Percentiles rank a stretch among this genome's conserved stretches.
These are phyloP conservation scores for Virgularia gustaviana DNA, from an alignment of 92 coral and sea anemone species.

Conservation along the genomic window DNA sequence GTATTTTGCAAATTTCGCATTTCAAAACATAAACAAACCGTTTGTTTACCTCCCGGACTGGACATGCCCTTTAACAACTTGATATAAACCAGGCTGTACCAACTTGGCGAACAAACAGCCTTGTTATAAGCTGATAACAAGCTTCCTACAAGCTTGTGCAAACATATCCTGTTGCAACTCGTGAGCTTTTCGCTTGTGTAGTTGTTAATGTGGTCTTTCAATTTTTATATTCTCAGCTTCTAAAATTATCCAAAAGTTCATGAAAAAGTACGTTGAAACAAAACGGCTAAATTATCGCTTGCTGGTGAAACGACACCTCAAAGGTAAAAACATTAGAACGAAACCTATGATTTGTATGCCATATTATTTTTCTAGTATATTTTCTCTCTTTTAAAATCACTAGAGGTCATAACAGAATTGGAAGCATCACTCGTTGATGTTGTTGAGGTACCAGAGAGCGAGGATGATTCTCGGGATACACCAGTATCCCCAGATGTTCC, in stretches of 20 bases:
- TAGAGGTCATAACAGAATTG: neutral
- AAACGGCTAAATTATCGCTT: slow-evolving; percentile 8
- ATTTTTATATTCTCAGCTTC: slow-evolving; percentile 15
- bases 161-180: too few relatives aligned
- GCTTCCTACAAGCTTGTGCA: too few relatives aligned
- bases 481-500: neutral
- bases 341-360: neutral
- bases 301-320: slow-evolving; percentile 9
- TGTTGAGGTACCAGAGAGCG: neutral
- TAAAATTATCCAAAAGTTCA: slow-evolving; percentile 15
- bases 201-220: neutral
- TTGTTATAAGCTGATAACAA: too few relatives aligned
- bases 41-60: too few relatives aligned
- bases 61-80: too few relatives aligned
- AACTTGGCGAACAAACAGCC: too few relatives aligned
- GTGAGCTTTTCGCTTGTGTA: too few relatives aligned
- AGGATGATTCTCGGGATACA: neutral
- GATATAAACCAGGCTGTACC: too few relatives aligned
- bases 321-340: slow-evolving; percentile 1
- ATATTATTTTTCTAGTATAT: too few relatives aligned
- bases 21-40: too few relatives aligned
- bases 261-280: slow-evolving; percentile 4
- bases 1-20: too few relatives aligned
- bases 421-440: neutral
- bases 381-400: neutral